Evolutionary conservation across 23 tunicate species (phyloP).

Genomic region (Clavelina lepadiformis): DNA sequence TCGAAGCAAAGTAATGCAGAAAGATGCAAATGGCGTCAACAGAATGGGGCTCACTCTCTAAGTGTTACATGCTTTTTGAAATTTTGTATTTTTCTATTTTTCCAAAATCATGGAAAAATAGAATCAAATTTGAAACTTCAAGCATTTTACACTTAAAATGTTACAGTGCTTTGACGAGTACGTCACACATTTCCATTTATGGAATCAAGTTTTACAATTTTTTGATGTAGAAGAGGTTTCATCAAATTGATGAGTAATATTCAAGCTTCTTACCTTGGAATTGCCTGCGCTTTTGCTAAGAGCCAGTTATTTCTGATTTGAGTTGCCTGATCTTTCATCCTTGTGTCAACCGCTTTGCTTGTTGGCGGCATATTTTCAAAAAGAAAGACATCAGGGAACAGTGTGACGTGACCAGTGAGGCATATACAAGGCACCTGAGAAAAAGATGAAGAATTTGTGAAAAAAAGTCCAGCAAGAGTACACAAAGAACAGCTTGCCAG

Average conservation of each 20-base stretch:
- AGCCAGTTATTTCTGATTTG: conserved; percentile 51
- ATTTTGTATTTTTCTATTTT: too few relatives aligned
- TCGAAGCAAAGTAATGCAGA: conserved; percentile 62
- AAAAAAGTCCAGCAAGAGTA: background rate
- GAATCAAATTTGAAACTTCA: too few relatives aligned
- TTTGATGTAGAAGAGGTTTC: too few relatives aligned
- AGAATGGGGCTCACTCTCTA: conserved; percentile 72
- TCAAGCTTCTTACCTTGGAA: conserved; percentile 39
- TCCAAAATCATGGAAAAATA: too few relatives aligned
- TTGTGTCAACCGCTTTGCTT: conserved; percentile 50
- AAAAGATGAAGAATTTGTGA: background rate
- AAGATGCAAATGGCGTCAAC: conserved; percentile 10
- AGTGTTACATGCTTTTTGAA: too few relatives aligned
- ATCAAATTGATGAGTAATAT: too few relatives aligned
- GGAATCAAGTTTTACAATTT: too few relatives aligned
- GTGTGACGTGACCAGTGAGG: conserved; percentile 69
- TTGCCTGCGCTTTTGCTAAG: conserved; percentile 37
- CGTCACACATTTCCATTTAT: too few relatives aligned
- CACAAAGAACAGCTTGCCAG: too few relatives aligned
- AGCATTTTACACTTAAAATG: too few relatives aligned
- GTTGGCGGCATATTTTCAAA: conserved; percentile 26
- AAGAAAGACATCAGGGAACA: conserved; percentile 73
- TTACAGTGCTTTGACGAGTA: too few relatives aligned
- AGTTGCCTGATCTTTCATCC: conserved; percentile 61
- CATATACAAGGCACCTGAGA: conserved; percentile 75